Conservation (phyloP, 1,140 invertebrate genomes). For the Sminthurinus signatus region DNA sequence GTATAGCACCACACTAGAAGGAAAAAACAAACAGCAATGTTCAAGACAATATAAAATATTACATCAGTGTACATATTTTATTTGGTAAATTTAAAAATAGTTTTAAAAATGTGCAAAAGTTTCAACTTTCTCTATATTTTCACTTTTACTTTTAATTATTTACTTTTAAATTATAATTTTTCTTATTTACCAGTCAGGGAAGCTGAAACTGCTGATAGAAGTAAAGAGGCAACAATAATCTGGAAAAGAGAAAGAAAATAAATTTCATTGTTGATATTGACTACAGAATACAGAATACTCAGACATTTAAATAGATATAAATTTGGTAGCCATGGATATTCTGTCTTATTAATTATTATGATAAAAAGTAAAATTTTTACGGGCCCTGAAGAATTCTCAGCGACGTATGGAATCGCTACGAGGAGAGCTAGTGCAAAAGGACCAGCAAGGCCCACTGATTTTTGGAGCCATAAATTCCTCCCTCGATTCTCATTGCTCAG, state of each 20-base stretch:
- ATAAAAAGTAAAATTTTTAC: too few species aligned
- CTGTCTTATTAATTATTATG: too few species aligned
- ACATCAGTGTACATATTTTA: not conserved
- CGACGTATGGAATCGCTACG: conserved; percentile 36
- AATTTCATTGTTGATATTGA: too few species aligned
- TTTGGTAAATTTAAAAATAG: not conserved
- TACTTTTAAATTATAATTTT: too few species aligned
- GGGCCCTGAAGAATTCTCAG: conserved; percentile 36
- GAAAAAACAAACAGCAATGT: not conserved
- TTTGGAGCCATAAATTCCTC: conserved; percentile 32
- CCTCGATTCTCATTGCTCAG: not conserved
- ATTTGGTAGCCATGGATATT: too few species aligned
- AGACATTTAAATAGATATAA: too few species aligned
- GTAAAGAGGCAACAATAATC: conserved; percentile 35
- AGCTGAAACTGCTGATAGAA: conserved; percentile 34
- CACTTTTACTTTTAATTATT: too few species aligned
- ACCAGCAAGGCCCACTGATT: conserved; percentile 32
- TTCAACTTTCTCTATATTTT: too few species aligned
- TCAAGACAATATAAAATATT: not conserved
- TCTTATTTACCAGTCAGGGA: conserved; percentile 37
- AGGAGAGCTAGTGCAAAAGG: conserved; percentile 35
- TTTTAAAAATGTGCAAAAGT: not conserved
- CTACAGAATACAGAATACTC: too few species aligned
- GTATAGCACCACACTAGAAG: conserved; percentile 39
- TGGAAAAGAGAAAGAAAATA: too few species aligned